Evolutionary conservation across 2,888 invertebrate genomes (phyloP).

Genomic region (Melangyna quadrimaculata): DNA sequence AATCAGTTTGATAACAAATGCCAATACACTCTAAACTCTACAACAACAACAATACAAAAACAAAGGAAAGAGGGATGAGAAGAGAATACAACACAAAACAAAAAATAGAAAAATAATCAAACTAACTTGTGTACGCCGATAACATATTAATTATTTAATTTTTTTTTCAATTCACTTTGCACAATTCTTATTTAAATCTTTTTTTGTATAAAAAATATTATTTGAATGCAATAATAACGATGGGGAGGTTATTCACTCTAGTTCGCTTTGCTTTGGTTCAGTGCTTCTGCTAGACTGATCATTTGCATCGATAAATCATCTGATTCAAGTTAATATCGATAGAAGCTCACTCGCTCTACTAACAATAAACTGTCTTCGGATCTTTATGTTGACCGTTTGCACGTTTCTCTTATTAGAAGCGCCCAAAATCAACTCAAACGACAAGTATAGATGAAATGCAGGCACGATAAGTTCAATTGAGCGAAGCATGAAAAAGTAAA

Average conservation of each 20-base stretch:
- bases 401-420: slow-evolving; percentile 31
- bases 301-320: slow-evolving; percentile 43
- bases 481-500: slow-evolving; percentile 48
- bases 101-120: background rate
- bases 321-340: slow-evolving; percentile 13
- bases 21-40: slow-evolving; percentile 21
- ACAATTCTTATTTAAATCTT: background rate
- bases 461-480: slow-evolving; percentile 51
- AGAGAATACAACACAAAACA: background rate
- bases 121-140: slow-evolving; percentile 55
- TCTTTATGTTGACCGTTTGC: slow-evolving; percentile 40
- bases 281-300: slow-evolving; percentile 42
- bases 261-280: slow-evolving; percentile 7
- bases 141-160: slow-evolving; percentile 34
- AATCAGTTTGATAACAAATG: background rate
- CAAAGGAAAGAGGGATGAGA: background rate
- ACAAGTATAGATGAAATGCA: slow-evolving; percentile 33
- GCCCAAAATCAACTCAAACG: slow-evolving; percentile 53
- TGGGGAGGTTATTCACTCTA: slow-evolving; percentile 6
- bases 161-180: slow-evolving; percentile 2
- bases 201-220: slow-evolving; percentile 3
- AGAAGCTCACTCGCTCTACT: slow-evolving; percentile 39
- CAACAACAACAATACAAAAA: background rate
- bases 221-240: background rate
- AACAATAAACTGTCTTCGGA: slow-evolving; percentile 44